Conservation (phyloP, 2,888 invertebrate species). For the Drepana falcataria region DNA sequence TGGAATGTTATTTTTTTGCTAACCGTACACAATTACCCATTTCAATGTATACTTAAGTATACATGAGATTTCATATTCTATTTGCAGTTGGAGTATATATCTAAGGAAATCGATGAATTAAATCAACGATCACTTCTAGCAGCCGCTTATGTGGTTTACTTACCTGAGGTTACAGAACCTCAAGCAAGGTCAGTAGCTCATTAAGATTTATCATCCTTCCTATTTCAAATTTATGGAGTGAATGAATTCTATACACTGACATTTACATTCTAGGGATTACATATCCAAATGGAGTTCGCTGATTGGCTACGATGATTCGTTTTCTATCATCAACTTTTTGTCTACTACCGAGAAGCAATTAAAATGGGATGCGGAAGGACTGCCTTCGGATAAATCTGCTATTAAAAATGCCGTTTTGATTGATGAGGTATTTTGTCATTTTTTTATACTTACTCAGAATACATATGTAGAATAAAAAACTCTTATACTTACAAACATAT, state of each 20-base stretch:
- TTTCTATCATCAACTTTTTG: slow-evolving; percentile 63
- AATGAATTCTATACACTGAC: not conserved
- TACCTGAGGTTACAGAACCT: slow-evolving; percentile 84
- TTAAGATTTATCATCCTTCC: not conserved
- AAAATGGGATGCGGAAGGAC: slow-evolving; percentile 91
- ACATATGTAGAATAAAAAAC: no score
- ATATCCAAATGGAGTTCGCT: slow-evolving; percentile 70
- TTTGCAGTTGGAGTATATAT: slow-evolving; percentile 78
- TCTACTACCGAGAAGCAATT: slow-evolving; percentile 81
- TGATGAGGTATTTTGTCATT: slow-evolving; percentile 76
- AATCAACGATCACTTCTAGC: slow-evolving; percentile 83
- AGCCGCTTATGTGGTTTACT: slow-evolving; percentile 88
- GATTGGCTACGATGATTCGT: slow-evolving; percentile 58
- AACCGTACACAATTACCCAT: no score
- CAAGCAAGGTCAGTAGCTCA: slow-evolving; percentile 70
- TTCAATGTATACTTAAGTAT: no score
- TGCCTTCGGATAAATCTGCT: slow-evolving; percentile 87
- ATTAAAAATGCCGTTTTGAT: slow-evolving; percentile 90
- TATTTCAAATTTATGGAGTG: no score
- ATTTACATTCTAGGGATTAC: slow-evolving; percentile 40
- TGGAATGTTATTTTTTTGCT: no score
- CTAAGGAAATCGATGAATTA: slow-evolving; percentile 80
- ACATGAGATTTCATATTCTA: no score
- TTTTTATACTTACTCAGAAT: no score
- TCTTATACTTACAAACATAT: no score